Percentiles rank a stretch among this genome's conserved stretches.
Conservation (phyloP, 1,140 invertebrate genomes). For the Ostrea denselamellosa region DNA sequence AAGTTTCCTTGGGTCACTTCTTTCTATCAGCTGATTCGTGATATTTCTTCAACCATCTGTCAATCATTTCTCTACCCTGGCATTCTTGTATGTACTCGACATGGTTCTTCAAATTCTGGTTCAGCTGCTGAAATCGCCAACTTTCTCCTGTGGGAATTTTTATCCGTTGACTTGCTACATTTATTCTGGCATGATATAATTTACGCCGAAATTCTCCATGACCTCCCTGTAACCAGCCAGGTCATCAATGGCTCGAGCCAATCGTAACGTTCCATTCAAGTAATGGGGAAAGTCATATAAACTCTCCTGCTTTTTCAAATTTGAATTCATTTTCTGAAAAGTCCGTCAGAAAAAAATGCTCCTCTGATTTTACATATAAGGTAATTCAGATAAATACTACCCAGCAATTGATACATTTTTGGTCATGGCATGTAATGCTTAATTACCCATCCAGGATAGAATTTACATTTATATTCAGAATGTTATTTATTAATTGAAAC, state of each 20-base stretch:
- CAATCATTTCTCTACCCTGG: background rate
- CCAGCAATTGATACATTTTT: background rate
- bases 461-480: background rate
- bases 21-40: background rate
- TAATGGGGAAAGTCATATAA: conserved; percentile 16
- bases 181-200: conserved; percentile 15
- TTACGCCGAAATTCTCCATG: conserved; percentile 2
- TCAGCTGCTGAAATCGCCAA: conserved; percentile 15
- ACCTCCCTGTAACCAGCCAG: background rate
- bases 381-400: background rate
- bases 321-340: background rate
- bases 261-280: conserved; percentile 5
- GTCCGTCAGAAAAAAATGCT: background rate
- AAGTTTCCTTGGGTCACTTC: background rate
- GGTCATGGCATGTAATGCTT: background rate
- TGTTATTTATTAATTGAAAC: background rate
- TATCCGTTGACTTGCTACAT: background rate
- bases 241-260: background rate
- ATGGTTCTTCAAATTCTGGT: conserved; percentile 27
- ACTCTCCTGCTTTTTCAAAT: background rate
- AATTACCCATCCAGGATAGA: background rate
- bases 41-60: conserved; percentile 7
- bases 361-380: too few relatives aligned
- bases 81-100: conserved; percentile 22
- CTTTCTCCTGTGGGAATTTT: conserved; percentile 11